Evolutionary conservation across 2,888 invertebrate species (phyloP), one percentile per base, ranked within the genome.

Genomic region (Nymphalis urticae): DNA sequence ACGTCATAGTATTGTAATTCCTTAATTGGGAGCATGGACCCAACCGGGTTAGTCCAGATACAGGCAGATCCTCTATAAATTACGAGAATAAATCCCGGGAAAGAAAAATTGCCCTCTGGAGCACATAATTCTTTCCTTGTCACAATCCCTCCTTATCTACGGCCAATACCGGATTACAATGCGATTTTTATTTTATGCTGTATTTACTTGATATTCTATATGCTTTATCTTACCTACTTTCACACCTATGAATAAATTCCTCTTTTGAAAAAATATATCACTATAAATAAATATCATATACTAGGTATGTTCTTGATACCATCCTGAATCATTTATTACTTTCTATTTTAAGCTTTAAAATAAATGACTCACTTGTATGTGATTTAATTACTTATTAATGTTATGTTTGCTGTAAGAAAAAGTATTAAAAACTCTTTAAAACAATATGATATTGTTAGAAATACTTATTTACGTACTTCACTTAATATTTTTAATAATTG

Each of bases 71-170:
- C 91, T 87, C 91, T 87, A 92, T 92, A 92, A 92, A 92, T 92
- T 92, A 92, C 92, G 85, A 82, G 87, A 91, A 92, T 92, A 92
- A 92, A 92, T 92, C 92, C 92, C 85, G 87, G 85, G 86, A 85
- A 92, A 92, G 92, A 92, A 92, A 92, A 92, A 92, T 92, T 92
- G 92, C 92, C 90, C 92, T 92, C 90, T 89, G 86, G 91, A 92
- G 92, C 92, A 92, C 92, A 92, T 92, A 92, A 92, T 92, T 92
- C 92, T 92, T 92, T 91, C 90, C 92, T 92, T 92, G 92, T 92
- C 92, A 92, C 92, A 92, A 88, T 86, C 88, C 86, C 88, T 91
- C 91, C 92, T 92, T 92, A 92, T 92, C 92, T 90, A 85, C 85
- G 87, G 85, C 92, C 92, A 92, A 92, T 92, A 92, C 89, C 91